A percentile compares a stretch with the other conserved stretches of the same genome.
Conservation (phyloP, 2,888 invertebrate species). For the Punctoribates punctum region DNA sequence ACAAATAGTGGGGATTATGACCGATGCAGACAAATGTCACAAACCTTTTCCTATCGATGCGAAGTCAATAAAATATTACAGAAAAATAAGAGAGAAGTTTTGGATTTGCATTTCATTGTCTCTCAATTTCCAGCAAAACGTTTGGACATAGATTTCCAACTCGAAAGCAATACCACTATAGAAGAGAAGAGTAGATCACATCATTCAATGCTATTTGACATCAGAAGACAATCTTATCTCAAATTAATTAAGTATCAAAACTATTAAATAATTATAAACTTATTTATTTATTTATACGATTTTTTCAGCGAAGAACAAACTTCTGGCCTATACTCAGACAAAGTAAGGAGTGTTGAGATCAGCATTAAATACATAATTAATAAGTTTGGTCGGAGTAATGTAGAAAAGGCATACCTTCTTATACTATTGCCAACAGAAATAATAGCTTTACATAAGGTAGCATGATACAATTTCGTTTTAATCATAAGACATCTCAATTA, state of each 20-base stretch:
- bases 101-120: conserved; percentile 26
- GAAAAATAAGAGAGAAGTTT: neutral
- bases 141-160: conserved; percentile 8
- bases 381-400: too few species aligned
- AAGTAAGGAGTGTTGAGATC: too few species aligned
- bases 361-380: too few species aligned
- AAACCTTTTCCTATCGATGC: conserved; percentile 4
- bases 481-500: too few species aligned
- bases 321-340: too few species aligned
- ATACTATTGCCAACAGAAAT: too few species aligned
- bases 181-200: neutral
- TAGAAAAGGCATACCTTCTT: too few species aligned
- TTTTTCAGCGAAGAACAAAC: too few species aligned
- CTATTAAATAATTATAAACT: too few species aligned
- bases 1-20: neutral
- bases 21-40: neutral
- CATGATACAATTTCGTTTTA: too few species aligned
- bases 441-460: too few species aligned
- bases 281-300: too few species aligned
- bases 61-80: conserved; percentile 30
- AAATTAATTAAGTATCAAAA: neutral
- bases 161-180: conserved; percentile 24
- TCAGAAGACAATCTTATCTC: conserved; percentile 20
- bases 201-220: neutral
- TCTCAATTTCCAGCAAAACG: neutral